phyloP scores from a whole-genome alignment of 2,888 invertebrate species.

The Hyposoter dolosus region DNA sequence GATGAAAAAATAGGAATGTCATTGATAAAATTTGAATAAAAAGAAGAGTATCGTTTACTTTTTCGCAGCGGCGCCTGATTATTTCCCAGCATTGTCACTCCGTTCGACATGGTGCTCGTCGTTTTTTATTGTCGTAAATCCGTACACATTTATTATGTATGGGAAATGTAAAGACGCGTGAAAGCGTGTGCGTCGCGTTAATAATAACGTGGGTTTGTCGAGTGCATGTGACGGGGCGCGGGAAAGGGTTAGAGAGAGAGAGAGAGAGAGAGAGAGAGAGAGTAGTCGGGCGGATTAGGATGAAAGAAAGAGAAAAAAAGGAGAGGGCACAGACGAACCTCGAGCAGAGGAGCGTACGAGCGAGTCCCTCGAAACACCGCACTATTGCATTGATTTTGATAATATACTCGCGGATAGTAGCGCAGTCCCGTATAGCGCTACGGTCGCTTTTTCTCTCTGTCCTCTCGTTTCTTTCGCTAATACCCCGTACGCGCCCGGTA shows the following conservation, averaged over 20 bases:
- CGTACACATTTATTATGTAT: slow-evolving; percentile 7
- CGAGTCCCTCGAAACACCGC: slow-evolving; percentile 68
- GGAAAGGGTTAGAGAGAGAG: background rate
- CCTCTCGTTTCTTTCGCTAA: slow-evolving; percentile 19
- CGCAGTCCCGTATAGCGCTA: slow-evolving; percentile 76
- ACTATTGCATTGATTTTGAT: slow-evolving; percentile 81
- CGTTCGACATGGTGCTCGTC: slow-evolving; percentile 77
- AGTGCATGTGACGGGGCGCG: background rate
- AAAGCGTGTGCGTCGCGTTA: slow-evolving; percentile 1
- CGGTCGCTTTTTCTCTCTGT: slow-evolving; percentile 61
- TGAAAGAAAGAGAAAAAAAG: slow-evolving; percentile 22
- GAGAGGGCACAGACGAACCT: slow-evolving; percentile 56
- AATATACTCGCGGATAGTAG: slow-evolving; percentile 65
- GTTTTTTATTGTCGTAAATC: slow-evolving; percentile 1
- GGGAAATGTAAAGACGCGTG: background rate
- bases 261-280: background rate
- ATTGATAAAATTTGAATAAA: slow-evolving; percentile 5
- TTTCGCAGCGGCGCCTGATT: slow-evolving; percentile 73
- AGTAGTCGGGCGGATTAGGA: background rate
- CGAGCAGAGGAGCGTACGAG: slow-evolving; percentile 37
- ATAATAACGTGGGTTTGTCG: background rate
- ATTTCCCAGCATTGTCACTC: slow-evolving; percentile 75
- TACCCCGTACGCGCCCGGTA: slow-evolving; percentile 10
- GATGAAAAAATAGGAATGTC: slow-evolving; percentile 15
- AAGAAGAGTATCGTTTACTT: slow-evolving; percentile 71